Evolutionary conservation across 2,888 invertebrate genomes (phyloP), one percentile per base, ranked within the genome.

Genomic region (Philopedon plagiatum): DNA sequence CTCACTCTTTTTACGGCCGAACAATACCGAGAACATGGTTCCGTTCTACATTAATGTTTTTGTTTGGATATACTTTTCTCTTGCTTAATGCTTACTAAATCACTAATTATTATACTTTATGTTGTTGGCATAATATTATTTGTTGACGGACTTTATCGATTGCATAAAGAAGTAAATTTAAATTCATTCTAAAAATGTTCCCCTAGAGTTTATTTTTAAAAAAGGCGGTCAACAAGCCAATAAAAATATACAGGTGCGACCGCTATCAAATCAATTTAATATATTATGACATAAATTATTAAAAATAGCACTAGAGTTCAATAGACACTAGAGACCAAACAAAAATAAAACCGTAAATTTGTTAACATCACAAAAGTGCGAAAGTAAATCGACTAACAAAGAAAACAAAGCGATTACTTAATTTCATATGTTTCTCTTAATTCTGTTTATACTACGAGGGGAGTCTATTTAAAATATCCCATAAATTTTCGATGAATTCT

Each of bases 401-500:
- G 18, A 18, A 54, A 29, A 54, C 29, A 54, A 29, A 54, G 29
- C 51, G 23, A 18, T 54, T 54, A 29, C 51, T 29, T 54, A 29
- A 29, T 54, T 54, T 54, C 23, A 54, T 54, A 54, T 54, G 51
- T 54, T 54, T 29, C 51, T 54, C 29, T 9, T 54, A 54, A 54
- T 54, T 54, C 51, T 54, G 51, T 54, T 54, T 54, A 29, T 54
- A 54, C 7, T 54, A 54, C 51, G 51, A 54, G 51, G 51, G 51
- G 58, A 66, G 39, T 66, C 66, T 66, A 66, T 66, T 66, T 66
- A 66, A 66, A 66, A 66, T 37, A 66, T 21, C 57, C 32, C 46
- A 66, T 66, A 66, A 66, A 66, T 66, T 46, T 58, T 57, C 29
- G 51, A 54, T 29, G 51, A 54, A 29, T 29, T 54, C 29, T 51